Evolutionary conservation across 2,888 invertebrate species (phyloP).

Genomic region (Eupithecia pulchellata): DNA sequence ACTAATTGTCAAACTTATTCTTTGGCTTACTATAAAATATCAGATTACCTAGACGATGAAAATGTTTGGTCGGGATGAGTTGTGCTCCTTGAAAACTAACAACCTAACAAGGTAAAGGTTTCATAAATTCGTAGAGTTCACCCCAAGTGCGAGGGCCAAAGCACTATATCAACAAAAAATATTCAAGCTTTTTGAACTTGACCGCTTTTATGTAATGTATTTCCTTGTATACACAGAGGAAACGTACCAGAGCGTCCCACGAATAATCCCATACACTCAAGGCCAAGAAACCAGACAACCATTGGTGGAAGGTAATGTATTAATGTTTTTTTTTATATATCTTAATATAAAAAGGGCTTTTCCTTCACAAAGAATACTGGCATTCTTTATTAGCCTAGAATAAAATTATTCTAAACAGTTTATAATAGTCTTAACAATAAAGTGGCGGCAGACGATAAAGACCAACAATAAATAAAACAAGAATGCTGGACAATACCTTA

Average conservation of each 20-base stretch:
- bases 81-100: too few species aligned
- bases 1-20: too few species aligned
- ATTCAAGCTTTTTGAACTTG: background rate
- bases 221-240: slow-evolving; percentile 50
- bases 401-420: background rate
- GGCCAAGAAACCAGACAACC: slow-evolving; percentile 60
- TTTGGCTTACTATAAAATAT: too few species aligned
- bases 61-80: too few species aligned
- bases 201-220: background rate
- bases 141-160: too few species aligned
- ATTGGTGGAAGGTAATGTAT: slow-evolving; percentile 66
- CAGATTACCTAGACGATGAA: too few species aligned
- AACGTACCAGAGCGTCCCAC: slow-evolving; percentile 54
- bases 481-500: too few species aligned
- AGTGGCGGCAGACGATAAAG: too few species aligned
- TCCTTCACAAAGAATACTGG: background rate
- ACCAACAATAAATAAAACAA: too few species aligned
- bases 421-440: background rate
- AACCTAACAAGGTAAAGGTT: too few species aligned
- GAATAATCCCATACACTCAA: slow-evolving; percentile 63
- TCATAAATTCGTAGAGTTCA: too few species aligned
- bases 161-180: too few species aligned
- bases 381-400: background rate
- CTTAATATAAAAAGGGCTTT: background rate
- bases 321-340: background rate